Conservation (phyloP, 1,140 invertebrate species). For the Hermetia illucens region DNA sequence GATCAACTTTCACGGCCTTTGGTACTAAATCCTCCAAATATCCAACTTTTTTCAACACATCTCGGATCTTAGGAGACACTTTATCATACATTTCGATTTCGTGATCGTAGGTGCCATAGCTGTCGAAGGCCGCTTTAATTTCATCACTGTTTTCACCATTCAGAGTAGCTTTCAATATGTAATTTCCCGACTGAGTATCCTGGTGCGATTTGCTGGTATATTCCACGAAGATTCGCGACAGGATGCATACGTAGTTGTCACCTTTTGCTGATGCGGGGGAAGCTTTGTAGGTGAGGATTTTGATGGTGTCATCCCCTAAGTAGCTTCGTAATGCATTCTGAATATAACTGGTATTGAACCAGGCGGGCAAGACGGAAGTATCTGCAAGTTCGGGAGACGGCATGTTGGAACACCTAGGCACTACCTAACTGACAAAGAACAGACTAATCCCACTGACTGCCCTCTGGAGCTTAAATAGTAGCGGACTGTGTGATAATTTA, state of each 20-base stretch:
- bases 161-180: too few species aligned
- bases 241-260: conserved; percentile 24
- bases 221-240: conserved; percentile 15
- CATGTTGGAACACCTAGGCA: too few species aligned
- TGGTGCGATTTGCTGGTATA: conserved; percentile 20
- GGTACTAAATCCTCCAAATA: conserved; percentile 23
- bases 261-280: conserved; percentile 22
- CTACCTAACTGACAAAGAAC: too few species aligned
- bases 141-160: too few species aligned
- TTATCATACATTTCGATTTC: conserved; percentile 26
- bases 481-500: too few species aligned
- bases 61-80: conserved; percentile 21
- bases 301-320: conserved; percentile 14
- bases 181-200: conserved; percentile 21
- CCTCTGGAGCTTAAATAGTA: too few species aligned
- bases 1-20: conserved; percentile 20
- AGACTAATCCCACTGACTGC: too few species aligned
- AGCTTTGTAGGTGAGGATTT: conserved; percentile 12
- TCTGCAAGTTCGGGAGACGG: too few species aligned
- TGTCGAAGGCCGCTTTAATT: conserved; percentile 19
- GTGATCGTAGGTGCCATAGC: conserved; percentile 28
- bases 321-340: conserved; percentile 13
- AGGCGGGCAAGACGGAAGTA: too few species aligned
- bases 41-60: conserved; percentile 13
- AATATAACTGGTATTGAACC: conserved; percentile 19